A percentile compares a stretch with the other conserved stretches of the same genome.
Evolutionary conservation across 1,140 invertebrate genomes (phyloP).

Genomic region (Lordiphosa collinella): DNA sequence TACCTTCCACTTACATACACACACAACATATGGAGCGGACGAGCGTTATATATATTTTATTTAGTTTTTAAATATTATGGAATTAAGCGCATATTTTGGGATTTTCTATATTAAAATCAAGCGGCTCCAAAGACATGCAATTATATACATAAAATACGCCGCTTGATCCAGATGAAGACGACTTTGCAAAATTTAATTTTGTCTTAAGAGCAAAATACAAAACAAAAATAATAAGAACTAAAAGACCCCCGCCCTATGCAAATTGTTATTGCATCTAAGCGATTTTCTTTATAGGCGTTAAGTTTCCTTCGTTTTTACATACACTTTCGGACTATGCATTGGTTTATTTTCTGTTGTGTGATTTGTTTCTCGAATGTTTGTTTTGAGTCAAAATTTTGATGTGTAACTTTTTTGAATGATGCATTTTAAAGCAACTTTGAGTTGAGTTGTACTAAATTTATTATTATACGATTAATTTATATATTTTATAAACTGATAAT

Average conservation of each 20-base stretch:
- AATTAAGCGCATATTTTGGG: constrained; percentile 22
- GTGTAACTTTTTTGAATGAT: constrained; percentile 25
- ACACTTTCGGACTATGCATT: constrained; percentile 23
- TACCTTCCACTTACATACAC: constrained; percentile 21
- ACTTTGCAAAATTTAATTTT: constrained; percentile 65
- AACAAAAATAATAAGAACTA: constrained; percentile 25
- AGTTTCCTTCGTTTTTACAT: constrained; percentile 53
- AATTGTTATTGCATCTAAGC: constrained; percentile 44
- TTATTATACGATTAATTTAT: constrained; percentile 61
- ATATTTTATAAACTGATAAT: constrained; percentile 24
- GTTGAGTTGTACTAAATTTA: constrained; percentile 55
- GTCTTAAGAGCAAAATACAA: constrained; percentile 33
- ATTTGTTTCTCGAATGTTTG: constrained; percentile 42
- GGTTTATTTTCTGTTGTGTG: constrained; percentile 31
- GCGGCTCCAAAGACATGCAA: constrained; percentile 68
- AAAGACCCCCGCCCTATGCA: constrained; percentile 57
- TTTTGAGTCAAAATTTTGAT: background rate
- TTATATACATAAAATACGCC: constrained; percentile 28
- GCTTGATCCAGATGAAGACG: constrained; percentile 27
- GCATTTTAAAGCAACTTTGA: constrained; percentile 54
- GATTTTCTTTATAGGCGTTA: constrained; percentile 45
- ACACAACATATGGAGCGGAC: constrained; percentile 16
- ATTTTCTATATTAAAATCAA: constrained; percentile 24
- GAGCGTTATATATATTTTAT: constrained; percentile 37
- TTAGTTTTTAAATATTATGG: constrained; percentile 35